phyloP scores from a whole-genome alignment of 2,888 invertebrate genomes.

The Petrophora chlorosata region DNA sequence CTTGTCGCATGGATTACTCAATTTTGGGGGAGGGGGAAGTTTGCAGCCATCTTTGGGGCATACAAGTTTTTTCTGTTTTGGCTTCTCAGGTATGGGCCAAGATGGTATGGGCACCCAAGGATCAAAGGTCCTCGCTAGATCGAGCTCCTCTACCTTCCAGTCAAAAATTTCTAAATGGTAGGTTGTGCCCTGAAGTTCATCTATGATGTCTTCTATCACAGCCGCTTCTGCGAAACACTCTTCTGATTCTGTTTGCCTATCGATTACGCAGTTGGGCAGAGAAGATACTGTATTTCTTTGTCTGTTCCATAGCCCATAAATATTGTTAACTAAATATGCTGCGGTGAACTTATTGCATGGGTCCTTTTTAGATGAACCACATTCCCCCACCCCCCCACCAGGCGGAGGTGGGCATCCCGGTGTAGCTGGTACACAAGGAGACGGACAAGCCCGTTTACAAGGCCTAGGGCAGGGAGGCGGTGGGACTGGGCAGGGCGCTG shows the following conservation, averaged over 20 bases:
- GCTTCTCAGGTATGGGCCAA: slow-evolving; percentile 53
- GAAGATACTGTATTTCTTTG: too few species aligned
- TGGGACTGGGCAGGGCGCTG: slow-evolving; percentile 31
- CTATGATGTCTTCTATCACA: too few species aligned
- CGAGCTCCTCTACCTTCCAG: slow-evolving; percentile 21
- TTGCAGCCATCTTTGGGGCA: slow-evolving; percentile 63
- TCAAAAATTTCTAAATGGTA: neutral
- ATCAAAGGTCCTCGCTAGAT: slow-evolving; percentile 51
- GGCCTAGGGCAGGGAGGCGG: slow-evolving; percentile 39
- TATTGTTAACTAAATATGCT: too few species aligned
- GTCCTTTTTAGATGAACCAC: too few species aligned
- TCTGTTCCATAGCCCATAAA: too few species aligned
- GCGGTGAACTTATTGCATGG: slow-evolving; percentile 40
- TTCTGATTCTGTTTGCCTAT: too few species aligned
- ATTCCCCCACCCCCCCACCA: too few species aligned
- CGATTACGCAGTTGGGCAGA: too few species aligned
- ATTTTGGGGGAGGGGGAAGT: slow-evolving; percentile 38
- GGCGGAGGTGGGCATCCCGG: slow-evolving; percentile 8
- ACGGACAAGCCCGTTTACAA: slow-evolving; percentile 20
- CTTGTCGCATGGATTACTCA: slow-evolving; percentile 36
- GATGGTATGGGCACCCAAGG: slow-evolving; percentile 72
- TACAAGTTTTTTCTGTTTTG: slow-evolving; percentile 39
- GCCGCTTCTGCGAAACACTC: too few species aligned
- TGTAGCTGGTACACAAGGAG: slow-evolving; percentile 15
- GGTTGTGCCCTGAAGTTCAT: too few species aligned